phyloP scores from a whole-genome alignment of 2,113 vertebrate species.

The Pollachius pollachius region DNA sequence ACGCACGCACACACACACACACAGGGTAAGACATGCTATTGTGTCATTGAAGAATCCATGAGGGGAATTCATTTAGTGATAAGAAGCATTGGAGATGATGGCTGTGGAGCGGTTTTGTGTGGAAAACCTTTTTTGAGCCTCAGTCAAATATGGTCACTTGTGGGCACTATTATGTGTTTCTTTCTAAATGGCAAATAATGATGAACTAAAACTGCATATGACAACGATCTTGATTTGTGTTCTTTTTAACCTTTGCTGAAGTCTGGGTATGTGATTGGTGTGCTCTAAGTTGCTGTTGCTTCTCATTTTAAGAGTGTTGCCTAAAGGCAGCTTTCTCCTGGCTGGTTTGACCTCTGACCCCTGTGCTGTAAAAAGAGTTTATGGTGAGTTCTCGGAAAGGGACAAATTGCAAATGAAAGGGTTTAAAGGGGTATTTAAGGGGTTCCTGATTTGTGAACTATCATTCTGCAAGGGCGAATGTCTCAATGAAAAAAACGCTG shows the following conservation, averaged over 20 bases:
- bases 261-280: background rate
- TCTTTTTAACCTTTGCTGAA: no score
- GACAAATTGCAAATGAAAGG: conserved; percentile 36
- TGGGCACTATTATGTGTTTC: no score
- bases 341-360: conserved; percentile 42
- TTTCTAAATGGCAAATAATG: no score
- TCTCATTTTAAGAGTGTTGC: conserved; percentile 23
- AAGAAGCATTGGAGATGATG: conserved; percentile 17
- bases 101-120: background rate
- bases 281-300: background rate
- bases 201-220: no score
- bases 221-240: no score
- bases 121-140: no score
- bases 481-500: no score
- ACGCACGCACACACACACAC: conserved; percentile 9
- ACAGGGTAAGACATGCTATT: conserved; percentile 16
- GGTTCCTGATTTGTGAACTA: conserved; percentile 19
- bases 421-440: conserved; percentile 23
- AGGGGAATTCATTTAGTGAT: conserved; percentile 12
- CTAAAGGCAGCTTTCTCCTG: conserved; percentile 10
- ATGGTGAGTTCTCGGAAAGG: conserved; percentile 46
- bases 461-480: background rate
- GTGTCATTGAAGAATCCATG: conserved; percentile 30
- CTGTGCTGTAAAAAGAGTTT: conserved; percentile 44
- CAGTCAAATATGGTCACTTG: no score